These are phyloP conservation scores for Papio anubis DNA, from an alignment of 2,113 vertebrate genomes.

Conservation along the genomic window DNA sequence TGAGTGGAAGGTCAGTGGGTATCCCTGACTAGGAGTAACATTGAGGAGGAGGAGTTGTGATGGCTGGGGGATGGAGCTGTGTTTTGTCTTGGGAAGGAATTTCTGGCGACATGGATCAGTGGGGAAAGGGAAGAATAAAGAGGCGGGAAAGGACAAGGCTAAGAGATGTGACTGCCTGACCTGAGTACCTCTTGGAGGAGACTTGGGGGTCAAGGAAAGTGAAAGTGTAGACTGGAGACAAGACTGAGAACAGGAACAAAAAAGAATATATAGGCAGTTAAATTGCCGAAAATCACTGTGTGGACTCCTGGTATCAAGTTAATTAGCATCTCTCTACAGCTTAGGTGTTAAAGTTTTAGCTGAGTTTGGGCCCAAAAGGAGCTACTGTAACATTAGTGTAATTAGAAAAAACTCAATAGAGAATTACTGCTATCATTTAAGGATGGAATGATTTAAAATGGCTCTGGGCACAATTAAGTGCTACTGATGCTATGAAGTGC, in stretches of 20 bases:
- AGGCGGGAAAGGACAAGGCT: background rate
- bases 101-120: background rate
- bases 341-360: background rate
- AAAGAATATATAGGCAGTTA: too few relatives aligned
- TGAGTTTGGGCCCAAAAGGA: background rate
- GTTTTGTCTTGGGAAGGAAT: background rate
- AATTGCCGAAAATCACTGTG: background rate
- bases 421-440: background rate
- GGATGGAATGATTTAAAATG: background rate
- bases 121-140: background rate
- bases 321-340: background rate
- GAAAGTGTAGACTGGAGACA: background rate
- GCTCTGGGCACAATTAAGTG: background rate
- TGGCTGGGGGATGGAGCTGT: background rate
- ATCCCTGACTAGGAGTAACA: background rate
- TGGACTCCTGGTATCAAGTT: background rate
- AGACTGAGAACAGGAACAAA: background rate
- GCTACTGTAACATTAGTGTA: background rate
- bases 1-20: background rate
- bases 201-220: background rate
- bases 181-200: background rate
- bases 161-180: background rate
- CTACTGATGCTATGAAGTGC: background rate
- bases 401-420: background rate
- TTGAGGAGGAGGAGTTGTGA: accelerated